Conservation (phyloP, 2,113 vertebrate genomes). For the Pao palembangensis region DNA sequence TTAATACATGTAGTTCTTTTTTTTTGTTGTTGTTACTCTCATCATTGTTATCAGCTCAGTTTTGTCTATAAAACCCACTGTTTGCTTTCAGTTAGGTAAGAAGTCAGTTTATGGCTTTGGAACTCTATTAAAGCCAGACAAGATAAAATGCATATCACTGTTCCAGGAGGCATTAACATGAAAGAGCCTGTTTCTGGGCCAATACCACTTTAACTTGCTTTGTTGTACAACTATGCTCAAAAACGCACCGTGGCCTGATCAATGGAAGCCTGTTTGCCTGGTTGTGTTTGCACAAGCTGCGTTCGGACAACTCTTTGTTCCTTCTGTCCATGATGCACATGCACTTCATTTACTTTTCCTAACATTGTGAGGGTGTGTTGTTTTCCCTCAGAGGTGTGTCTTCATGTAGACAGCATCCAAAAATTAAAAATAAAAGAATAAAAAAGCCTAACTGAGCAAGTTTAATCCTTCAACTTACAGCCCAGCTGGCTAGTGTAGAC, state of each 20-base stretch:
- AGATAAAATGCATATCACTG: not conserved
- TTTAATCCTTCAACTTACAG: no score
- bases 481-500: no score
- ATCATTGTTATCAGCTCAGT: not conserved
- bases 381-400: slow-evolving; percentile 1
- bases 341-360: slow-evolving; percentile 31
- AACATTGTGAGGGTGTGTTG: slow-evolving; percentile 22
- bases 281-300: slow-evolving; percentile 41
- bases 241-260: slow-evolving; percentile 15
- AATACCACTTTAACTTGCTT: not conserved
- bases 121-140: not conserved
- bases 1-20: not conserved
- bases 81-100: not conserved
- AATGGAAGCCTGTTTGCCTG: slow-evolving; percentile 9
- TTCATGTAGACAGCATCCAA: slow-evolving; percentile 3
- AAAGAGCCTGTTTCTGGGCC: not conserved
- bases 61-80: not conserved
- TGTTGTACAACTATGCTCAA: slow-evolving; percentile 30
- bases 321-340: slow-evolving; percentile 45
- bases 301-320: slow-evolving; percentile 33
- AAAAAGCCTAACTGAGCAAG: no score
- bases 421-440: no score
- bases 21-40: not conserved
- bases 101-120: not conserved
- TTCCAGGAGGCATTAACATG: not conserved